Base-by-base conservation (phyloP, 1,140 invertebrate species). In the Procambarus virginalis region DNA sequence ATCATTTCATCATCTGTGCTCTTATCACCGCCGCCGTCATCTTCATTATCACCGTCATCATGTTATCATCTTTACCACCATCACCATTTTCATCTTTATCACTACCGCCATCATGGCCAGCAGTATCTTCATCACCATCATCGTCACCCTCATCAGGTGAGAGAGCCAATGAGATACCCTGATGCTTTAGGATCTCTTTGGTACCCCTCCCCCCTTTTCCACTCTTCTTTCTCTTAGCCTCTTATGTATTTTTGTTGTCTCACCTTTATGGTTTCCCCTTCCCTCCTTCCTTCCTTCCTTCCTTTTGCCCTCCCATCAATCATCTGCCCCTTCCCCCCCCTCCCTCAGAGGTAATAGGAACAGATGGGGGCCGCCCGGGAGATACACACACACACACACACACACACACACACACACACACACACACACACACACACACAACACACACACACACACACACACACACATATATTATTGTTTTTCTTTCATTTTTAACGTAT, bases 331-430 rank as follows among this genome's bases (percentile, higher is more conserved):
- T 55, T 51, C 22, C 64, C 76, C 70, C 77, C 64, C 34, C n/a
- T n/a, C n/a, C n/a, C 34, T 34, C 34, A 34, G 34, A 34, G 34
- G 34, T 34, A 34, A 34, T 49, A 58, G 79, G 88, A 51, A 83
- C 88, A 76, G 55, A 88, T 81, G 58, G 79, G 68, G 68, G 78
- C 73, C 82, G 83, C 76, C 83, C 85, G 55, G 55, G 55, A 58
- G 12, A 58, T 64, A 64, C 17, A 55, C 12, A 55, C 12, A 55
- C 12, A 55, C 4, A 55, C 51, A 55, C 2, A 55, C 51, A 55
- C 51, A 55, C 51, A 55, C 51, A 55, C 51, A 55, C 10, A 55
- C 51, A 55, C 10, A 10, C 51, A 55, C 51, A 55, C 51, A 55
- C 10, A 55, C 51, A 55, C 10, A 10, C 51, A 55, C 51, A 55